phyloP scores from a whole-genome alignment of 2,113 vertebrate genomes.

The Limnothrissa miodon region DNA sequence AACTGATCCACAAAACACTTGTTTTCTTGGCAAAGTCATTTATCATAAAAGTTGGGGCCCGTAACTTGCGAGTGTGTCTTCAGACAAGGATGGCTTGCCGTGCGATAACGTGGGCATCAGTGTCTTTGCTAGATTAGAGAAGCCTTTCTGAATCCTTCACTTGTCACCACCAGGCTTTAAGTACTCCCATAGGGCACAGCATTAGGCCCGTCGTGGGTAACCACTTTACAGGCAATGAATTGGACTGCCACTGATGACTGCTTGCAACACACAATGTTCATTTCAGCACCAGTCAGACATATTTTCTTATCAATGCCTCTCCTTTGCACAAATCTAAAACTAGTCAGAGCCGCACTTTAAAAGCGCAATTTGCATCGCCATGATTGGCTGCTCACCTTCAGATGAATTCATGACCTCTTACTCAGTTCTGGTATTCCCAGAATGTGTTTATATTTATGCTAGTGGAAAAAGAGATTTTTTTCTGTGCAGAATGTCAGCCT shows the following conservation, averaged over 20 bases:
- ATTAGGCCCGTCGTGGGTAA: neutral
- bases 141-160: neutral
- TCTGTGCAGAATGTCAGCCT: no score
- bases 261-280: neutral
- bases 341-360: no score
- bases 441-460: no score
- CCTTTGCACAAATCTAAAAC: no score
- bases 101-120: neutral
- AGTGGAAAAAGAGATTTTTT: neutral
- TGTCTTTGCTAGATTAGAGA: no score
- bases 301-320: no score
- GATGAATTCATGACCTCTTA: no score
- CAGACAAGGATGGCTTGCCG: neutral
- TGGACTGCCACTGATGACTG: neutral
- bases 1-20: neutral
- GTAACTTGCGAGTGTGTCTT: neutral
- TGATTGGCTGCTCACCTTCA: no score
- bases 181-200: neutral
- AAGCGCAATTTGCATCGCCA: no score
- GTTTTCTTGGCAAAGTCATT: neutral
- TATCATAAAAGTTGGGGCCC: neutral
- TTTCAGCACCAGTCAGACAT: neutral
- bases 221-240: neutral
- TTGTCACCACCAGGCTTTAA: neutral
- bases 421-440: no score